Percentiles rank a stretch among this genome's conserved stretches.
These are phyloP conservation scores for Ianthella basta DNA, from an alignment of 37 sponge, comb jelly and placozoan species.

Conservation along the genomic window DNA sequence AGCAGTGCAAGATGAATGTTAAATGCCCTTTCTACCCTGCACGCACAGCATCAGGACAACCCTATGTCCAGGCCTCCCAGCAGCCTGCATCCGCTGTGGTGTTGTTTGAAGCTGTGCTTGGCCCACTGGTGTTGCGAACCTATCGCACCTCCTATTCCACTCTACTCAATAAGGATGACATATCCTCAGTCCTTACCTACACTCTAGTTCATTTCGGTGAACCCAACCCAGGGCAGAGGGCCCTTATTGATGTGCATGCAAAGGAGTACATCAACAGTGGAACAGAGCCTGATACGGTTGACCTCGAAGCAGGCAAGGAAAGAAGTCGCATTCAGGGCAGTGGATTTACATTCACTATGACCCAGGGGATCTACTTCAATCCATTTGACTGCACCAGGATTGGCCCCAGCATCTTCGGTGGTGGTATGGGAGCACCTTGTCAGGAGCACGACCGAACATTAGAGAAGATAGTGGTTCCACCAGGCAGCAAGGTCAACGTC, in stretches of 20 bases:
- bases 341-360: not conserved
- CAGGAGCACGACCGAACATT: not conserved
- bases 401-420: slow-evolving; percentile 14
- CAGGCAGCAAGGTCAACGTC: not conserved
- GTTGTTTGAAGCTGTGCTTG: not conserved
- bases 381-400: not conserved
- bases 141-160: not conserved
- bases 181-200: not conserved
- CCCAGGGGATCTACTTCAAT: not conserved
- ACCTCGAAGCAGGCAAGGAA: not conserved
- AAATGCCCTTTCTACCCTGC: too few species aligned
- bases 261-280: slow-evolving; percentile 1
- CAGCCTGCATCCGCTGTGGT: not conserved
- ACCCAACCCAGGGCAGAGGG: not conserved
- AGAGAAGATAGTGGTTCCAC: slow-evolving; percentile 7
- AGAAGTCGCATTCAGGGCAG: not conserved
- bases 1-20: too few species aligned
- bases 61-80: too few species aligned
- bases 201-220: not conserved
- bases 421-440: not conserved
- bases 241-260: slow-evolving; percentile 3
- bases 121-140: not conserved
- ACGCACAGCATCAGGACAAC: too few species aligned
- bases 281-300: slow-evolving; percentile 9
- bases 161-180: not conserved